phyloP scores from a whole-genome alignment of 2,797 vertebrate genomes.

The Enoplosus armatus region DNA sequence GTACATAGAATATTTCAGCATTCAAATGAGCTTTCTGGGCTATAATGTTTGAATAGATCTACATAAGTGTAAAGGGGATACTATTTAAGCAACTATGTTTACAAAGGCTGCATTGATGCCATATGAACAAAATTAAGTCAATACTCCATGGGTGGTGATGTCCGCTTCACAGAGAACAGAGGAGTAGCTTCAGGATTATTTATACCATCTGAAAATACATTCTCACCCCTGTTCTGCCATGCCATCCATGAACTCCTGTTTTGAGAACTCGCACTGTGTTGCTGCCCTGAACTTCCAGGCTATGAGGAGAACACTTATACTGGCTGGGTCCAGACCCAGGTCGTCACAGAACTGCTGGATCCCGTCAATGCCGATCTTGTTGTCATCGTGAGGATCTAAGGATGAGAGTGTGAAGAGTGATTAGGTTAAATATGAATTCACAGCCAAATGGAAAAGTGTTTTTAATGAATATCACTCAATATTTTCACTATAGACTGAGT shows the following conservation, averaged over 20 bases:
- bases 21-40: background rate
- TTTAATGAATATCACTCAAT: background rate
- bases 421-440: background rate
- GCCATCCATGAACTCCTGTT: constrained; percentile 97
- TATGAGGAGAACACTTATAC: constrained; percentile 96
- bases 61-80: background rate
- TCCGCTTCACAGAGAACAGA: background rate
- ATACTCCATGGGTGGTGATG: background rate
- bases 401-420: background rate
- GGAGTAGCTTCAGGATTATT: background rate
- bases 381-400: constrained; percentile 97
- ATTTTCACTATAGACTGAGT: background rate
- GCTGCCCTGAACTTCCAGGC: constrained; percentile 98
- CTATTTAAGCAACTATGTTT: background rate
- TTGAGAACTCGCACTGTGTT: constrained; percentile 97
- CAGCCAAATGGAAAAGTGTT: background rate
- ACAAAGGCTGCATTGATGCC: background rate
- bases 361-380: constrained; percentile 98
- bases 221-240: constrained; percentile 96
- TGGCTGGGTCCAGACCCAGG: constrained; percentile 94
- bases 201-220: background rate
- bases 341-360: constrained; percentile 99
- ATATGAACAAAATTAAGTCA: background rate
- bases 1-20: background rate
- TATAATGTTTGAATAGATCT: background rate